phyloP scores from a whole-genome alignment of 2,797 vertebrate genomes.

The Tragopan temminckii region DNA sequence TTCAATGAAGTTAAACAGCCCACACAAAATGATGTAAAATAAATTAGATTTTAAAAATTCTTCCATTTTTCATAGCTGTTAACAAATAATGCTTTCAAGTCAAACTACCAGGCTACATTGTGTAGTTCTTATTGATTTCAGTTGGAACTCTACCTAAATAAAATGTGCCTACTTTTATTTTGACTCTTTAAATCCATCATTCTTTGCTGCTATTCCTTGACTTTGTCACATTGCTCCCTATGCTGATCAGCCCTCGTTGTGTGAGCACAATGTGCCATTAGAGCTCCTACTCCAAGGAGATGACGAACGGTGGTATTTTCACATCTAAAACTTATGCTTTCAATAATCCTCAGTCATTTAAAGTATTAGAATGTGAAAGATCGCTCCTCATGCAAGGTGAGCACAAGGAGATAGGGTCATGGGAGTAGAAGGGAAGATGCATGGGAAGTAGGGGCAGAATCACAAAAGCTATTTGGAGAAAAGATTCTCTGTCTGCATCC shows the following conservation, averaged over 20 bases:
- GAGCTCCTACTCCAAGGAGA: neutral
- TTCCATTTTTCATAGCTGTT: neutral
- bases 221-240: neutral
- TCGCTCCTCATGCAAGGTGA: fast-evolving
- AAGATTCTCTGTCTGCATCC: neutral
- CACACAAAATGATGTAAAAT: neutral
- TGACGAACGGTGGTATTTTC: neutral
- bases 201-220: neutral
- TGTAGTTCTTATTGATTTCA: slow-evolving; percentile 51
- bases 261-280: neutral
- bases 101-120: neutral
- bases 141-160: slow-evolving; percentile 1
- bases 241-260: neutral
- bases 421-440: neutral
- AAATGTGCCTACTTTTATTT: neutral
- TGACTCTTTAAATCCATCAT: slow-evolving; percentile 51
- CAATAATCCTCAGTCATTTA: neutral
- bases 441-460: neutral
- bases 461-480: neutral
- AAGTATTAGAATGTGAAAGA: neutral
- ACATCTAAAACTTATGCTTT: neutral
- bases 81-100: slow-evolving; percentile 44
- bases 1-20: neutral
- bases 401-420: fast-evolving
- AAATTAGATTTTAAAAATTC: neutral